Conservation (phyloP, 2,888 invertebrate genomes). For the Ditula angustiorana region DNA sequence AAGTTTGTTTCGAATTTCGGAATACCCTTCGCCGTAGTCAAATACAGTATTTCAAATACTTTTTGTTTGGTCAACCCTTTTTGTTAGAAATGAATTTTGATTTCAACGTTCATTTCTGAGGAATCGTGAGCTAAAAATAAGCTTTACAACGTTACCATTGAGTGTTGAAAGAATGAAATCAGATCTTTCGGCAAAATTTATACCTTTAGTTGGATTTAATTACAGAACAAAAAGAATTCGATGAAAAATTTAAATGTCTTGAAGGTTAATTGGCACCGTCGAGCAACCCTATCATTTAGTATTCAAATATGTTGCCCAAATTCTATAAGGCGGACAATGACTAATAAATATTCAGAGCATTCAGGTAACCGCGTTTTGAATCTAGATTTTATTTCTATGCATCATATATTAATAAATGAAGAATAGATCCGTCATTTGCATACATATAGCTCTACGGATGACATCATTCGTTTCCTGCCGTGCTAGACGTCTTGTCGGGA, state of each 20-base stretch:
- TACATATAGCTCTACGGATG: conserved; percentile 21
- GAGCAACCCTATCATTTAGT: conserved; percentile 10
- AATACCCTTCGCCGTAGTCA: conserved; percentile 10
- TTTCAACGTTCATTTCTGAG: conserved; percentile 15
- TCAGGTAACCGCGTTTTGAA: conserved; percentile 17
- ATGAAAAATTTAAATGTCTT: neutral
- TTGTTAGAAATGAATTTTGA: conserved; percentile 12
- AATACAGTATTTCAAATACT: conserved; percentile 6
- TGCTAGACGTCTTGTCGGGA: conserved; percentile 28
- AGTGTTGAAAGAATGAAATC: neutral
- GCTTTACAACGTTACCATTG: neutral
- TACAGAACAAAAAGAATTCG: neutral
- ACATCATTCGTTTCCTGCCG: conserved; percentile 25
- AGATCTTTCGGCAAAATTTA: neutral
- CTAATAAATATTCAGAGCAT: conserved; percentile 33
- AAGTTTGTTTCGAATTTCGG: conserved; percentile 14
- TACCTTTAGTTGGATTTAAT: neutral
- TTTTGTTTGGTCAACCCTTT: conserved; percentile 25
- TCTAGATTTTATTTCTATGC: conserved; percentile 27
- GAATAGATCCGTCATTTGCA: conserved; percentile 28
- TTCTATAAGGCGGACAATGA: conserved; percentile 27
- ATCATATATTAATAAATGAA: conserved; percentile 15
- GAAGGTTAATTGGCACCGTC: conserved; percentile 18
- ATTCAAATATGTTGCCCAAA: conserved; percentile 33
- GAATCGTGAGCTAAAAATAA: neutral